Evolutionary conservation across 1,140 invertebrate species (phyloP).

Genomic region (Drosophila parabipectinata): DNA sequence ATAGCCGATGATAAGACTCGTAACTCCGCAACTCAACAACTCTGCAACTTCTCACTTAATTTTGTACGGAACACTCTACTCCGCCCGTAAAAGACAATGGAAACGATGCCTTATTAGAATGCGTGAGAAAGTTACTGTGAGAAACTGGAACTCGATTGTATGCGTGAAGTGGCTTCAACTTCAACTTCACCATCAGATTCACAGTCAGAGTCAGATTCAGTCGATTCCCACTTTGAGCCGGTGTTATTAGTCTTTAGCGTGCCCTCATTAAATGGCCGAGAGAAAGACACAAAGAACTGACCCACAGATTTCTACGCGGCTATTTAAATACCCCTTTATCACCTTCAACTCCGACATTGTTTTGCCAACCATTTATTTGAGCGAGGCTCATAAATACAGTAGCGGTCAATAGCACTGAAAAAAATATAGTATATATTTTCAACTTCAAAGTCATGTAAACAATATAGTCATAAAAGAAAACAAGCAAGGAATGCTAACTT

Average conservation of each 20-base stretch:
- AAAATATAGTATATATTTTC: too few species aligned
- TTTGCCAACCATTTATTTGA: constrained; percentile 13
- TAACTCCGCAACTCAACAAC: constrained; percentile 28
- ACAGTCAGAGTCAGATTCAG: background rate
- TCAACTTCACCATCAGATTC: background rate
- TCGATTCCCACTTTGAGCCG: constrained; percentile 12
- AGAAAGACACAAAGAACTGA: constrained; percentile 35
- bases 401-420: background rate
- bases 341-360: constrained; percentile 27
- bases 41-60: constrained; percentile 74
- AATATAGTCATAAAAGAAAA: too few species aligned
- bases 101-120: constrained; percentile 74
- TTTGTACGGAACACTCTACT: constrained; percentile 43
- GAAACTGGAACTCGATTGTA: constrained; percentile 58
- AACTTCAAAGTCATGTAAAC: too few species aligned
- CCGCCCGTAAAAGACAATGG: constrained; percentile 57
- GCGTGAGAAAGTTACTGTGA: constrained; percentile 49
- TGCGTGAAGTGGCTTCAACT: constrained; percentile 7
- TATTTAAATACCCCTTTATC: constrained; percentile 41
- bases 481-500: too few species aligned
- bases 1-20: constrained; percentile 25
- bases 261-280: constrained; percentile 47
- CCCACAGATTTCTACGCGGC: constrained; percentile 35
- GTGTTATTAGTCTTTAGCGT: constrained; percentile 39
- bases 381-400: constrained; percentile 16